A percentile compares a stretch with the other conserved stretches of the same genome.
These are phyloP conservation scores for Nomada flava DNA, from an alignment of 2,888 invertebrate species.

Conservation along the genomic window DNA sequence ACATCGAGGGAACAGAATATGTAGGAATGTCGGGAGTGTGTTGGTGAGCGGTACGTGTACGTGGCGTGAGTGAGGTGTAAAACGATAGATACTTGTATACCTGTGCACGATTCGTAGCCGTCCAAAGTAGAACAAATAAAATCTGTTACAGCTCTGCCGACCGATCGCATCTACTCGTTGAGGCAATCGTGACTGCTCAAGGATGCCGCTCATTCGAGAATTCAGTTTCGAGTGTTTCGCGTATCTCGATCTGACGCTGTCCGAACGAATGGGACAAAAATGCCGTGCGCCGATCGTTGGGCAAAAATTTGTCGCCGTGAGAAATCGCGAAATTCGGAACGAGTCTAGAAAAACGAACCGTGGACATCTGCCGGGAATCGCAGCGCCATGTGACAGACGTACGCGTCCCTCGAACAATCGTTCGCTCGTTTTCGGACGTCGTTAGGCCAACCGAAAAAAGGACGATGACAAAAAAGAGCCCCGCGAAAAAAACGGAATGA, in stretches of 20 bases:
- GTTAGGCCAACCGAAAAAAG: slow-evolving; percentile 48
- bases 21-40: slow-evolving; percentile 38
- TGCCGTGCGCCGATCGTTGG: neutral
- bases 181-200: neutral
- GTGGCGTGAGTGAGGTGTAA: slow-evolving; percentile 68
- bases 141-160: slow-evolving; percentile 73
- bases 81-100: slow-evolving; percentile 66
- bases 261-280: too few species aligned
- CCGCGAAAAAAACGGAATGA: slow-evolving; percentile 23
- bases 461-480: neutral
- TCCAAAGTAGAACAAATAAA: slow-evolving; percentile 75
- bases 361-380: neutral
- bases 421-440: slow-evolving; percentile 56
- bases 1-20: slow-evolving; percentile 52
- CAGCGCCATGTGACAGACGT: slow-evolving; percentile 16
- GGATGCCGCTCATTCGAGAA: neutral
- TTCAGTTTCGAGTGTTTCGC: neutral
- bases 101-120: slow-evolving; percentile 75
- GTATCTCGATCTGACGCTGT: too few species aligned
- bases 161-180: slow-evolving; percentile 59
- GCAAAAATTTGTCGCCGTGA: neutral
- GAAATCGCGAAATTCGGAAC: neutral
- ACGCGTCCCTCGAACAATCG: slow-evolving; percentile 30
- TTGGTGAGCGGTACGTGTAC: slow-evolving; percentile 62
- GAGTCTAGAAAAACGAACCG: neutral